Percentiles rank a stretch among this genome's conserved stretches.
Evolutionary conservation across 2,888 invertebrate genomes (phyloP).

Genomic region (Eremobia ochroleuca): DNA sequence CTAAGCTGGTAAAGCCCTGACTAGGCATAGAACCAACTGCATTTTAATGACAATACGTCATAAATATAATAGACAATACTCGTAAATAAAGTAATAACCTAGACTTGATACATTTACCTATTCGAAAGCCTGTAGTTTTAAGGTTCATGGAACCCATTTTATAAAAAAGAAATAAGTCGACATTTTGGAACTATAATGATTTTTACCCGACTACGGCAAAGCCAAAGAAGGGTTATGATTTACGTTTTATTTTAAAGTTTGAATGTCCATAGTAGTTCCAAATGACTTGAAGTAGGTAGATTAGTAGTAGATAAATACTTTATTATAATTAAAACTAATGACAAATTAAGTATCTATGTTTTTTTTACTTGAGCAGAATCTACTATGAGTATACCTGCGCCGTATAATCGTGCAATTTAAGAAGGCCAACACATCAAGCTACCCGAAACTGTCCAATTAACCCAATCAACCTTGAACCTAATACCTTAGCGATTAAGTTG

Average conservation of each 20-base stretch:
- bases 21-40: not conserved
- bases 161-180: not conserved
- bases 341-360: not conserved
- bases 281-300: not conserved
- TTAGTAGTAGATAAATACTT: not conserved
- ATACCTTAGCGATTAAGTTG: too few species aligned
- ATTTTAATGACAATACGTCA: not conserved
- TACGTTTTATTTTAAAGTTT: not conserved
- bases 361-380: not conserved
- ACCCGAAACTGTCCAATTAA: too few species aligned
- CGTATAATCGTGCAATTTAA: constrained; percentile 4
- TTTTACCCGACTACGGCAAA: not conserved
- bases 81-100: not conserved
- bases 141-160: not conserved
- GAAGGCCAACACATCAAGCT: too few species aligned
- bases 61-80: not conserved
- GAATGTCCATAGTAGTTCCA: not conserved
- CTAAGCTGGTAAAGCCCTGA: not conserved
- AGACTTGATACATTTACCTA: not conserved
- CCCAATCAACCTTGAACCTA: too few species aligned
- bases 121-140: not conserved
- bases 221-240: not conserved
- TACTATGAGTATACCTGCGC: not conserved
- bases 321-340: not conserved
- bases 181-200: not conserved